Conservation (phyloP, 1,140 invertebrate genomes). For the Leptinotarsa texana region DNA sequence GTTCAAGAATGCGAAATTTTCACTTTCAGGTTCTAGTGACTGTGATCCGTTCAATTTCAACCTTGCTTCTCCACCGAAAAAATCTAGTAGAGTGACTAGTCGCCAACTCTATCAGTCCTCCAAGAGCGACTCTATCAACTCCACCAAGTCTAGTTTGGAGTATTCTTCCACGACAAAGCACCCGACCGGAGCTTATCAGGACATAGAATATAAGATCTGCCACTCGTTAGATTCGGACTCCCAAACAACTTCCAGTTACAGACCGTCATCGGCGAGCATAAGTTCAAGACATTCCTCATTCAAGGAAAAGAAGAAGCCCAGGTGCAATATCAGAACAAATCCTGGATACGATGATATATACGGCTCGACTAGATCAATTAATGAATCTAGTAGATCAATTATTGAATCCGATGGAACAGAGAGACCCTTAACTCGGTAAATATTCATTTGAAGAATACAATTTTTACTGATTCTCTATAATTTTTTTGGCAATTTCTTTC, state of each 20-base stretch:
- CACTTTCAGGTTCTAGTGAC: conserved; percentile 24
- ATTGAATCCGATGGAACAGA: conserved; percentile 41
- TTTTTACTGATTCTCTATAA: neutral
- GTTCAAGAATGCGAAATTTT: neutral
- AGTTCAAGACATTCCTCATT: conserved; percentile 49
- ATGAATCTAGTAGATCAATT: conserved; percentile 42
- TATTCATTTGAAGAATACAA: neutral
- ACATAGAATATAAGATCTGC: conserved; percentile 51
- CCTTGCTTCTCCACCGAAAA: conserved; percentile 44
- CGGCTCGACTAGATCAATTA: conserved; percentile 49
- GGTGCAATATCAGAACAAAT: conserved; percentile 50
- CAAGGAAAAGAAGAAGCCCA: conserved; percentile 48
- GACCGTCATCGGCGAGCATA: conserved; percentile 32
- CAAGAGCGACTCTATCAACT: conserved; percentile 47
- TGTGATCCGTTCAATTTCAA: conserved; percentile 43
- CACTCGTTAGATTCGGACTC: conserved; percentile 52
- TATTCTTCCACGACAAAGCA: conserved; percentile 49
- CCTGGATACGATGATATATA: conserved; percentile 50
- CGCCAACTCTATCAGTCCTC: conserved; percentile 46
- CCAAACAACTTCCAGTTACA: conserved; percentile 40
- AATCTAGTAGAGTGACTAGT: conserved; percentile 35
- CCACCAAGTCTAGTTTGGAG: conserved; percentile 47
- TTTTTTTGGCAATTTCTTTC: no score
- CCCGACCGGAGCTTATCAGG: conserved; percentile 48
- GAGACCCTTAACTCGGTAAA: conserved; percentile 23